Evolutionary conservation across 37 sponge, comb jelly and placozoan species (phyloP).

Genomic region (Aplysina aerophoba): DNA sequence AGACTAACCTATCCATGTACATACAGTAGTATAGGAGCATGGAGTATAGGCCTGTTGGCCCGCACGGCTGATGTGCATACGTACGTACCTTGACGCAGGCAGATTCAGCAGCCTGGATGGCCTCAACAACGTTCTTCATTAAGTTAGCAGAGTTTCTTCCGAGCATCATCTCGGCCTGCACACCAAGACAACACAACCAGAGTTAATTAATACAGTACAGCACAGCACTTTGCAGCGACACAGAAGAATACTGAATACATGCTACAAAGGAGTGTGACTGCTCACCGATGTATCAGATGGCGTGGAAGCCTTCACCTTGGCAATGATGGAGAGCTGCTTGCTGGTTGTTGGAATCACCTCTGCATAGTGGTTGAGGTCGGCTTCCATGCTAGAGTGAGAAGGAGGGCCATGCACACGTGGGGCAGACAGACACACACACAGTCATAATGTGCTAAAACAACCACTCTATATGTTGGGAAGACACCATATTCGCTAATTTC

Average conservation of each 20-base stretch:
- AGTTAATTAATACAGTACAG: background rate
- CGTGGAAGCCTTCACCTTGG: constrained; percentile 83
- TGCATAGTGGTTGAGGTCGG: constrained; percentile 71
- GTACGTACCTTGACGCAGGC: constrained; percentile 88
- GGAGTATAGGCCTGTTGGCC: background rate
- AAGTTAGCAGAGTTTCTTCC: constrained; percentile 91
- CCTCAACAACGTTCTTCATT: constrained; percentile 85
- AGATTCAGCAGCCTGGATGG: constrained; percentile 84
- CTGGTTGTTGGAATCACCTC: constrained; percentile 91
- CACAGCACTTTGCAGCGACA: background rate
- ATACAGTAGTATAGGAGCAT: background rate
- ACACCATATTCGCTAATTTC: background rate
- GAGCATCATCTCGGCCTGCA: constrained; percentile 86
- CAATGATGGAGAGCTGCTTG: constrained; percentile 83
- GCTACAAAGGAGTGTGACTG: background rate
- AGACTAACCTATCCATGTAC: too few relatives aligned
- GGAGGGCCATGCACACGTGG: background rate
- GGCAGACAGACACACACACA: background rate
- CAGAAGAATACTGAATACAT: background rate
- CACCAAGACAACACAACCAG: background rate
- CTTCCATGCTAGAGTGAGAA: constrained; percentile 47
- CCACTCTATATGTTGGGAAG: background rate
- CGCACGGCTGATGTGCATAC: background rate
- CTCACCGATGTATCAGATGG: constrained; percentile 85
- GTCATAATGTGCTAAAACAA: background rate